These are phyloP conservation scores for Cryptotis parvus DNA, from an alignment of 2,113 vertebrate species.

Conservation along the genomic window DNA sequence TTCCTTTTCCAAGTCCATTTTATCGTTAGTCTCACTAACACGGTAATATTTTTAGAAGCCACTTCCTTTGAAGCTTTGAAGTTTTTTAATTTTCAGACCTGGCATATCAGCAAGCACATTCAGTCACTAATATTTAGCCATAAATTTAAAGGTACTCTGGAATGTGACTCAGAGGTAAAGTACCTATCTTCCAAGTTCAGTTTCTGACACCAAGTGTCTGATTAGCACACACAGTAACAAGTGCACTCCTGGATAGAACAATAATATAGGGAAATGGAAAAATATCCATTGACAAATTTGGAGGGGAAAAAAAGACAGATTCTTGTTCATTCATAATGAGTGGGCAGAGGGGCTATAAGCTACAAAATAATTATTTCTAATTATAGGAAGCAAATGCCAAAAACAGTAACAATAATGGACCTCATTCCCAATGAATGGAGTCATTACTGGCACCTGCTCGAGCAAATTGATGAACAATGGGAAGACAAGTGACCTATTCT, in stretches of 20 bases:
- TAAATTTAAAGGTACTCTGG: too few species aligned
- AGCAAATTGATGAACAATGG: too few species aligned
- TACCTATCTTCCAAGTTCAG: too few species aligned
- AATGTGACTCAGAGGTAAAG: too few species aligned
- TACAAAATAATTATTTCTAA: constrained; percentile 10
- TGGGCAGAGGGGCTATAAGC: background rate
- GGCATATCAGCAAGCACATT: background rate
- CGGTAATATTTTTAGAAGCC: background rate
- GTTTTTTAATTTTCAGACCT: background rate
- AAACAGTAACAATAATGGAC: too few species aligned
- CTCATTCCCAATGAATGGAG: too few species aligned
- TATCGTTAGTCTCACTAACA: background rate
- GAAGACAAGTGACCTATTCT: too few species aligned
- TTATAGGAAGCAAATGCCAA: background rate
- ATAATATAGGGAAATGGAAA: background rate
- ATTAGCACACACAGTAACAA: too few species aligned
- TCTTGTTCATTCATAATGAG: background rate
- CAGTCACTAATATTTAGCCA: background rate
- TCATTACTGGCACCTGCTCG: too few species aligned
- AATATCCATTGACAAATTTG: constrained; percentile 16
- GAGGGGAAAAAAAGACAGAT: constrained; percentile 40
- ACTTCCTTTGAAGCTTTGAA: background rate
- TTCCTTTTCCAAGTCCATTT: background rate
- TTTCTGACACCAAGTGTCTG: too few species aligned
- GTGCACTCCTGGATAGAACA: background rate